Base-by-base conservation (phyloP, 2,797 vertebrate genomes). In the Xenopus petersii region DNA sequence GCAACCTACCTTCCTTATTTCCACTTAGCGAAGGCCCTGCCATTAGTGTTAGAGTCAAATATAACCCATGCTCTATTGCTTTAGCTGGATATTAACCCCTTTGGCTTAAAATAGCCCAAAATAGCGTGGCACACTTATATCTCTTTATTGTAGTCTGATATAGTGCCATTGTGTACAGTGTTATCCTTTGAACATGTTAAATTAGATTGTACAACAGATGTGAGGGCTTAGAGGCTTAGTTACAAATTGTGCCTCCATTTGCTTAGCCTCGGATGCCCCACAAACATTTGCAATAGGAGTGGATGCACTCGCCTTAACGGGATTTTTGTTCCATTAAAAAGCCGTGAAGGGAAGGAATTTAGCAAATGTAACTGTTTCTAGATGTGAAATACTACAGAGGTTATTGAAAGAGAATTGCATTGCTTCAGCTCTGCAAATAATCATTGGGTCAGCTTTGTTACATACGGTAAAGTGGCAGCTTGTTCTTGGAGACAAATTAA, bases 151-250 rank as follows among this genome's bases (percentile, higher is more conserved):
- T n/a, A 56, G 13, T 2, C 54, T 56, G 15, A 16, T 17, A 4
- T n/a, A 56, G 54, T 56, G 7, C 15, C 54, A 15, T 64, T 69
- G 64, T 63, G 75, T 63, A 26, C 26, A 26, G 26, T 26, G 68
- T 78, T 64, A 68, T 54, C 16, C 47, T 67, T 59, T 64, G 26
- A 68, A 73, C 75, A 78, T 73, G 60, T 73, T 73, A 78, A 73
- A 78, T 73, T 73, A 73, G 70, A 78, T 73, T 73, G 58, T 60
- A 58, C 64, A 78, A 63, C 75, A 78, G 75, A 78, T 78, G 75
- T 73, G 70, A 73, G 30, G 51, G 70, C 75, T 78, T 78, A 78
- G 58, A 78, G 70, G 70, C 75, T 78, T 78, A 73, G 66, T 68
- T 78, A 68, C 54, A 62, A 64, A 64, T 78, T 62, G 65, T 26